Evolutionary conservation across 2,888 invertebrate genomes (phyloP).

Genomic region (Drosophila algonquin): DNA sequence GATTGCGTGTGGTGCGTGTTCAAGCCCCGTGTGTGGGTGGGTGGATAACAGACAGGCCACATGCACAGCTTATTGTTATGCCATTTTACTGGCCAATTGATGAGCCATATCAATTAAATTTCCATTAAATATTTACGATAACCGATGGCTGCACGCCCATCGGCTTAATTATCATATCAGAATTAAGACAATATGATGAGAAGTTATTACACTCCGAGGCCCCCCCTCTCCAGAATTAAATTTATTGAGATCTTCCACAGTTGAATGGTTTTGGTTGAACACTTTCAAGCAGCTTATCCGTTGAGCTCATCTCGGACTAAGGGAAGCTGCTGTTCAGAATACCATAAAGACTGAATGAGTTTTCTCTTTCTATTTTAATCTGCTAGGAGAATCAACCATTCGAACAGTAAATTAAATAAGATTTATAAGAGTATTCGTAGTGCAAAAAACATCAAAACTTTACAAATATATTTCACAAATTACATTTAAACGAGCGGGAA

Average conservation of each 20-base stretch:
- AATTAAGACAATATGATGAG: slow-evolving; percentile 39
- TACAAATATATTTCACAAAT: too few relatives aligned
- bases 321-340: background rate
- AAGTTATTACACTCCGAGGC: slow-evolving; percentile 16
- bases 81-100: slow-evolving; percentile 58
- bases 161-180: slow-evolving; percentile 40
- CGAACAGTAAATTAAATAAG: too few relatives aligned
- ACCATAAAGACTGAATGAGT: background rate
- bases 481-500: too few relatives aligned
- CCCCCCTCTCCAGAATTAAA: background rate
- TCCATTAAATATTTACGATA: slow-evolving; percentile 50
- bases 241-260: background rate
- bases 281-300: background rate
- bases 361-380: too few relatives aligned
- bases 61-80: slow-evolving; percentile 63
- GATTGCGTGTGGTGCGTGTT: slow-evolving; percentile 25
- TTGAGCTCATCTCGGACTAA: background rate
- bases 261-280: background rate
- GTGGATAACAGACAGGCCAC: slow-evolving; percentile 31
- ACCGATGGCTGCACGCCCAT: slow-evolving; percentile 32
- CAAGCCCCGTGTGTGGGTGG: slow-evolving; percentile 2
- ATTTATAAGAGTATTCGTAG: too few relatives aligned
- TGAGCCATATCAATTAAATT: slow-evolving; percentile 66
- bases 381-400: too few relatives aligned
- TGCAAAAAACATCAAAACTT: too few relatives aligned